Conservation (phyloP, 2,113 vertebrate genomes). For the Notarius lentiginosus region DNA sequence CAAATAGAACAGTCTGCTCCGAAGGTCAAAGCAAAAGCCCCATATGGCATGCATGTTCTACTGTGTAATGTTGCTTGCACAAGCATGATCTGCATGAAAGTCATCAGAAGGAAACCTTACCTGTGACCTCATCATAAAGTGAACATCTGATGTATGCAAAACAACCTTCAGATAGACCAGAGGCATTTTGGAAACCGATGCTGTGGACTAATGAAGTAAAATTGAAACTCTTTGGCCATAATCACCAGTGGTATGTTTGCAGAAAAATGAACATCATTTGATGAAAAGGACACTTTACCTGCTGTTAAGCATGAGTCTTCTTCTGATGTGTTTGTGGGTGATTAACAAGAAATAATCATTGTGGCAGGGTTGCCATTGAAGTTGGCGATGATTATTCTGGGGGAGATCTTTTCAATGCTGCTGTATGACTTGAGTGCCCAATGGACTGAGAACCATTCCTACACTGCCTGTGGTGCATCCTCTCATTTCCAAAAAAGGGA, state of each 20-base stretch:
- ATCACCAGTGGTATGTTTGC: neutral
- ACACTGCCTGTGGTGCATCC: too few relatives aligned
- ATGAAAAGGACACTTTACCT: neutral
- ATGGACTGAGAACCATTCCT: too few relatives aligned
- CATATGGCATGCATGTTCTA: too few relatives aligned
- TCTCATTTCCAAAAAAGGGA: too few relatives aligned
- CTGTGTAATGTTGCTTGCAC: neutral
- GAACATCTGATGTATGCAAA: neutral
- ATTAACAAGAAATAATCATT: too few relatives aligned
- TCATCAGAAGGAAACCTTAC: neutral
- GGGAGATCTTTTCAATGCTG: too few relatives aligned
- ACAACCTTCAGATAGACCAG: neutral
- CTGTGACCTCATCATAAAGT: neutral
- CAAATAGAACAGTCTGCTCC: neutral
- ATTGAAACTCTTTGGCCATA: neutral
- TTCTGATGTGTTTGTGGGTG: too few relatives aligned
- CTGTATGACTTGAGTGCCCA: too few relatives aligned
- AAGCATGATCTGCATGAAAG: neutral
- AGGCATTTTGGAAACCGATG: neutral
- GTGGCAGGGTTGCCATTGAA: too few relatives aligned
- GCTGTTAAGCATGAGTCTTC: neutral
- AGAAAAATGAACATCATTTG: neutral
- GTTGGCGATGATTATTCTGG: too few relatives aligned
- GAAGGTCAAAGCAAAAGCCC: neutral
- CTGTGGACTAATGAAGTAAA: neutral